These are phyloP conservation scores for Venustaconcha ellipsiformis DNA, from an alignment of 1,140 invertebrate species.

Conservation along the genomic window DNA sequence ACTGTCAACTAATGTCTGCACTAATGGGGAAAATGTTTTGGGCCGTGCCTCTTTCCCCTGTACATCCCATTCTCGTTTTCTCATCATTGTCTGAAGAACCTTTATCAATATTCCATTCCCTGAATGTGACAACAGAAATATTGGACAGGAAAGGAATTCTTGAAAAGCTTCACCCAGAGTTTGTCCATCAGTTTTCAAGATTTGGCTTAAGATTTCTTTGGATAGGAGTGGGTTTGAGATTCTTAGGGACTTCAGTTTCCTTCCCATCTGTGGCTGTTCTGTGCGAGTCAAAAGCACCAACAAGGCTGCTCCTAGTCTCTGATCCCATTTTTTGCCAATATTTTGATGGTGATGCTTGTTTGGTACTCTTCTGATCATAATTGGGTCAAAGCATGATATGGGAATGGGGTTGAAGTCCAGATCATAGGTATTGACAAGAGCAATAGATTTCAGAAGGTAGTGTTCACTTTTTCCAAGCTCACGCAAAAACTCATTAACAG, in stretches of 20 bases:
- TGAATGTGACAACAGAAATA: slow-evolving; percentile 1
- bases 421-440: slow-evolving; percentile 39
- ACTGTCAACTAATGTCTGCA: slow-evolving; percentile 14
- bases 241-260: slow-evolving; percentile 11
- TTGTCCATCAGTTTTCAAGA: slow-evolving; percentile 2
- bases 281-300: slow-evolving; percentile 15
- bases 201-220: slow-evolving; percentile 11
- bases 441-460: slow-evolving; percentile 29
- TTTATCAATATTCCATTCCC: slow-evolving; percentile 9
- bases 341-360: not conserved
- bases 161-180: slow-evolving; percentile 13
- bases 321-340: not conserved
- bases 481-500: slow-evolving; percentile 22
- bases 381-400: slow-evolving; percentile 30
- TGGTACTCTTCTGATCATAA: slow-evolving; percentile 11
- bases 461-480: slow-evolving; percentile 13
- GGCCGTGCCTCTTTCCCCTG: slow-evolving; percentile 6
- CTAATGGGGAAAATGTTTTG: slow-evolving; percentile 23
- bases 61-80: slow-evolving; percentile 3
- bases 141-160: slow-evolving; percentile 6
- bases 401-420: slow-evolving; percentile 25
- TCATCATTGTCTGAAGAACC: slow-evolving; percentile 22
- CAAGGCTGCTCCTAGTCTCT: not conserved
- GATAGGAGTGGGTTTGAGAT: slow-evolving; percentile 19
- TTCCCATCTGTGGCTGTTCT: slow-evolving; percentile 1